Conservation (phyloP, 2,888 invertebrate genomes). For the Dione vanillae region DNA sequence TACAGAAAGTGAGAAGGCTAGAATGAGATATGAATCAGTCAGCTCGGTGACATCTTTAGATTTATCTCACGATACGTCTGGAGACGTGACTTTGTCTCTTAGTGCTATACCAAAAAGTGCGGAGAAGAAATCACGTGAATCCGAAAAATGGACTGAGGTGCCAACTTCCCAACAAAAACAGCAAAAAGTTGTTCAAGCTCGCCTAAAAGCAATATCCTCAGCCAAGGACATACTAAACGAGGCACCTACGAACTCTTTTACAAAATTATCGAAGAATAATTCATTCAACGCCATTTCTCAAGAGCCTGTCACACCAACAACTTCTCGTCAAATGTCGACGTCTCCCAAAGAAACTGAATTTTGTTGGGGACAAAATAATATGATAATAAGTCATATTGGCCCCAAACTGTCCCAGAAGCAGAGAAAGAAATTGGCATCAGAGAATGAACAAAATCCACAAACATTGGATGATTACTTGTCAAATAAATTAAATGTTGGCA, state of each 20-base stretch:
- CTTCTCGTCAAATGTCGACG: constrained; percentile 62
- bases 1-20: constrained; percentile 75
- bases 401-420: constrained; percentile 87
- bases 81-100: constrained; percentile 73
- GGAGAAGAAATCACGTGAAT: constrained; percentile 61
- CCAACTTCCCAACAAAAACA: constrained; percentile 74
- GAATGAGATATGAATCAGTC: constrained; percentile 71
- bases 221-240: constrained; percentile 75
- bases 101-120: constrained; percentile 65
- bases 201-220: constrained; percentile 72
- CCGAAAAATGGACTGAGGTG: constrained; percentile 79
- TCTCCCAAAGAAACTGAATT: constrained; percentile 67
- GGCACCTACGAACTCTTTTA: constrained; percentile 66
- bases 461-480: constrained; percentile 63
- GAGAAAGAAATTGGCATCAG: constrained; percentile 83
- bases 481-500: constrained; percentile 60
- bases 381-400: constrained; percentile 73
- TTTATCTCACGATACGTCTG: constrained; percentile 66
- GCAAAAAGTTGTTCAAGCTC: constrained; percentile 77
- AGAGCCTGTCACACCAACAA: constrained; percentile 51
- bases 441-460: constrained; percentile 59
- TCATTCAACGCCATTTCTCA: constrained; percentile 59
- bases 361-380: constrained; percentile 64
- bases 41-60: constrained; percentile 76
- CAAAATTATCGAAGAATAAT: constrained; percentile 67